A percentile compares a stretch with the other conserved stretches of the same genome.
Evolutionary conservation across 1,140 invertebrate species (phyloP).

Genomic region (Apolygus lucorum): DNA sequence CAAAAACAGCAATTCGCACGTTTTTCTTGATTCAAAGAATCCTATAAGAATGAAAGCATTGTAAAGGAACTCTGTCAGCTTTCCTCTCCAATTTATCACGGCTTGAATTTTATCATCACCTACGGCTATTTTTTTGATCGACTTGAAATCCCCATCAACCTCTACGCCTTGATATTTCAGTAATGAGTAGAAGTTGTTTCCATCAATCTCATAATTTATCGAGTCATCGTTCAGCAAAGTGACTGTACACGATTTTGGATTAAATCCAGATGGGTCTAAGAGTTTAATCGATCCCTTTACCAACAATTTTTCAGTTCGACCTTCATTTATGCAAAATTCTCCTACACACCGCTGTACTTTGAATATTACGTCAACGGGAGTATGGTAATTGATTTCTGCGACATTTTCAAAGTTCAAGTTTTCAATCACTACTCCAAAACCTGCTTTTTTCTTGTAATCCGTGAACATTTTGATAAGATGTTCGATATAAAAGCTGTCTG

Average conservation of each 20-base stretch:
- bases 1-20: neutral
- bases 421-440: neutral
- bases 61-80: slow-evolving; percentile 20
- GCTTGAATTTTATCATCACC: neutral
- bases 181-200: neutral
- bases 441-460: neutral
- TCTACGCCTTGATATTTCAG: neutral
- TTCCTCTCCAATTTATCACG: slow-evolving; percentile 22
- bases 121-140: neutral
- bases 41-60: slow-evolving; percentile 13
- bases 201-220: neutral
- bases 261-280: neutral
- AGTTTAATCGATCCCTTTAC: neutral
- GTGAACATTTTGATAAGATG: neutral
- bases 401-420: neutral
- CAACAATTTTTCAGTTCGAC: neutral
- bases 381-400: neutral
- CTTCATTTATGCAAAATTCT: neutral
- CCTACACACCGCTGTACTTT: neutral
- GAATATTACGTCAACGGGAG: neutral
- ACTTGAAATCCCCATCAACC: neutral
- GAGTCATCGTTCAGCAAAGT: neutral
- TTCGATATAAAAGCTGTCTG: neutral
- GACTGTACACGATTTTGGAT: neutral
- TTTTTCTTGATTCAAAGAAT: neutral